Evolutionary conservation across 2,797 vertebrate genomes (phyloP).

Genomic region (Galago senegalensis): DNA sequence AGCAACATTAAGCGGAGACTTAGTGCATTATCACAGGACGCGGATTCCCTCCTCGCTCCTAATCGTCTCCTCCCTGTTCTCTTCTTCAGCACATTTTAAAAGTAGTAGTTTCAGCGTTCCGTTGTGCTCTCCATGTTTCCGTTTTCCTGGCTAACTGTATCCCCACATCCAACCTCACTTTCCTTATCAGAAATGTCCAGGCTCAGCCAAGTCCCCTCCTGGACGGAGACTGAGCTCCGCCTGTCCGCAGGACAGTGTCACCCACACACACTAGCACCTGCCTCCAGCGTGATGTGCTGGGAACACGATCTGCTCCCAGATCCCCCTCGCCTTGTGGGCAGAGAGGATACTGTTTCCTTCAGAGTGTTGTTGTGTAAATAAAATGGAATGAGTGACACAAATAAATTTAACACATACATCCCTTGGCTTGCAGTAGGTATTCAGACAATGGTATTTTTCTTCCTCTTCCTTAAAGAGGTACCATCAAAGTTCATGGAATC

Average conservation of each 20-base stretch:
- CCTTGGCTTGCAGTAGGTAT: not conserved
- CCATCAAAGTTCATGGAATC: not conserved
- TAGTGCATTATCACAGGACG: fast-evolving
- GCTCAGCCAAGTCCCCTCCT: not conserved
- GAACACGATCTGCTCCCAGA: fast-evolving
- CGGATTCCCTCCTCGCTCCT: not conserved
- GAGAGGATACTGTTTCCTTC: not conserved
- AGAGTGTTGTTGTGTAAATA: not conserved
- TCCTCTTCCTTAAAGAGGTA: not conserved
- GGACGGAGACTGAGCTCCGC: fast-evolving
- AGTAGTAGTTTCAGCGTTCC: not conserved
- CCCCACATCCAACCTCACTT: not conserved
- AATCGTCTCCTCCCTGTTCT: not conserved
- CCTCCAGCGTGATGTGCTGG: too few species aligned
- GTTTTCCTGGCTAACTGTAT: not conserved
- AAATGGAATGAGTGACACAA: not conserved
- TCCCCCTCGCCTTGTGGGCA: not conserved
- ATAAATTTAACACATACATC: not conserved
- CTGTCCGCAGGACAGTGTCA: not conserved
- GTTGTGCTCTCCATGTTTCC: not conserved
- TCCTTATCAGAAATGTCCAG: not conserved
- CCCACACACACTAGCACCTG: fast-evolving
- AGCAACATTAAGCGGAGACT: not conserved
- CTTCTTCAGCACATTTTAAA: not conserved
- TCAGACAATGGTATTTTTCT: not conserved